Evolutionary conservation across 2,797 vertebrate species (phyloP).

Genomic region (Anabacerthia variegaticeps): DNA sequence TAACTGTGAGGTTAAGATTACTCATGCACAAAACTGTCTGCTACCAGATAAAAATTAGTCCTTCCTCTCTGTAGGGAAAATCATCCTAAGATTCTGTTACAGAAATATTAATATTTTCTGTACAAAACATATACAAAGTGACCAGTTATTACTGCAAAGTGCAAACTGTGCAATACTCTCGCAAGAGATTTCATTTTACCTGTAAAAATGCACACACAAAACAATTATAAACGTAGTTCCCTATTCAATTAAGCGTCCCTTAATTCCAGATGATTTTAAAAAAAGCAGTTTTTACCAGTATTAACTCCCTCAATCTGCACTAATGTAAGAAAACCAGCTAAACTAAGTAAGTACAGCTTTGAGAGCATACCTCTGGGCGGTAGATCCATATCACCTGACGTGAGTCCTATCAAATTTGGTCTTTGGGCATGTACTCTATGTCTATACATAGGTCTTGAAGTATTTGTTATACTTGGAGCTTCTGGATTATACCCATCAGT

Average conservation of each 20-base stretch:
- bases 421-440: constrained; percentile 93
- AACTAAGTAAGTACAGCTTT: not conserved
- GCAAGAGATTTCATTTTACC: not conserved
- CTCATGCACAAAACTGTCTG: not conserved
- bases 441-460: constrained; percentile 91
- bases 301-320: not conserved
- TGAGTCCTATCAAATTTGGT: constrained; percentile 96
- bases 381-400: constrained; percentile 92
- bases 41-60: not conserved
- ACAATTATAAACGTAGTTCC: not conserved
- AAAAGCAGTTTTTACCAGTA: not conserved
- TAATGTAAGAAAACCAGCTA: not conserved
- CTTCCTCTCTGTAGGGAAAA: not conserved
- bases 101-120: not conserved
- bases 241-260: not conserved
- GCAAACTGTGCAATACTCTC: not conserved
- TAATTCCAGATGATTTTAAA: not conserved
- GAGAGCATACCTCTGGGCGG: constrained; percentile 87
- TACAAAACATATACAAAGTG: not conserved
- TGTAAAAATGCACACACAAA: not conserved
- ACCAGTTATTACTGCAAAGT: not conserved
- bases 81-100: not conserved
- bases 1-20: not conserved
- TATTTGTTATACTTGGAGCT: constrained; percentile 94
- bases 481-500: constrained; percentile 97